A percentile compares a stretch with the other conserved stretches of the same genome.
phyloP scores from a whole-genome alignment of 2,888 invertebrate species.

The Dicyrtoma fusca region DNA sequence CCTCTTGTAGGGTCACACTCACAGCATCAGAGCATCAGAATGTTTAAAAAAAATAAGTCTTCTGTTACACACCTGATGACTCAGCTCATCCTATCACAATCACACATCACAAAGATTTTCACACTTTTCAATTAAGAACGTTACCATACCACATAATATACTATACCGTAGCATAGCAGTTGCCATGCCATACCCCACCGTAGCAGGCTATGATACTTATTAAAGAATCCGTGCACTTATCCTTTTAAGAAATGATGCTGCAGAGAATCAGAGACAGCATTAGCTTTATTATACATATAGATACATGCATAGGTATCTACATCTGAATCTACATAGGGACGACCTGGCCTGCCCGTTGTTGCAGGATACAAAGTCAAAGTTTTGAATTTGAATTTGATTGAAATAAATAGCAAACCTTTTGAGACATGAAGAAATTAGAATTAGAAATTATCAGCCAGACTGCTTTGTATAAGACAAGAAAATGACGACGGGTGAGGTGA shows the following conservation, averaged over 20 bases:
- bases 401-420: not conserved
- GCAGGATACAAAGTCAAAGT: not conserved
- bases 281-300: no score
- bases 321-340: no score
- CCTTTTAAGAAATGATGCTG: slow-evolving; percentile 1
- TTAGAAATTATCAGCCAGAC: no score
- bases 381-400: no score
- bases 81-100: slow-evolving; percentile 43
- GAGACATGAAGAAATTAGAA: slow-evolving; percentile 9
- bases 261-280: not conserved
- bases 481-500: slow-evolving; percentile 1
- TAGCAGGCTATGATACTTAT: slow-evolving; percentile 26
- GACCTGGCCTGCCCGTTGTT: not conserved
- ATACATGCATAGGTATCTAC: no score
- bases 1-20: slow-evolving; percentile 10
- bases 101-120: slow-evolving; percentile 41
- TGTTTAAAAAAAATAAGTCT: slow-evolving; percentile 27
- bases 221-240: not conserved
- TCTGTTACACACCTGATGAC: slow-evolving; percentile 47
- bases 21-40: not conserved
- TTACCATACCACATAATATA: no score
- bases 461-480: no score
- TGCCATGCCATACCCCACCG: not conserved
- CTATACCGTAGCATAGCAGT: no score
- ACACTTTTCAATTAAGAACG: slow-evolving; percentile 47